Conservation (phyloP, 2,113 vertebrate species). For the Bos indicus region DNA sequence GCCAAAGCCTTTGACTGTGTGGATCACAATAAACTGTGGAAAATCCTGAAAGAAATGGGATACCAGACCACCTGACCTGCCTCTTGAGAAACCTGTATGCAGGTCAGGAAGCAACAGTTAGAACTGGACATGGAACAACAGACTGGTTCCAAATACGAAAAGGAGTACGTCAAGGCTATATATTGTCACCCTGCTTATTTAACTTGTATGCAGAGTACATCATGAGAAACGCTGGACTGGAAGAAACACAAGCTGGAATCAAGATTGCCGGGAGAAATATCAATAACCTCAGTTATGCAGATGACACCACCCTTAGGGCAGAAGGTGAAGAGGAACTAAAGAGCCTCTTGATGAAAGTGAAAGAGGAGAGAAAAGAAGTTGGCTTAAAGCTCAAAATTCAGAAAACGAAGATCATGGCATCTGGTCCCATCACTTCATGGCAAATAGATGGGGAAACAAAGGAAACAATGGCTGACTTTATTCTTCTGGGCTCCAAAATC, state of each 20-base stretch:
- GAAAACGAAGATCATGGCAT: not conserved
- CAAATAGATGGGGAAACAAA: not conserved
- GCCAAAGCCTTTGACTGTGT: not conserved
- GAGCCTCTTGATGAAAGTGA: not conserved
- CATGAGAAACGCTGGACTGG: not conserved
- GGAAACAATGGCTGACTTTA: not conserved
- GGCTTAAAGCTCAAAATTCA: not conserved
- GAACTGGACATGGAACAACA: not conserved
- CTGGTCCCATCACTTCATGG: not conserved
- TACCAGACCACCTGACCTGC: not conserved
- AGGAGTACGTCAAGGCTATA: not conserved
- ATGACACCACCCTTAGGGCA: not conserved
- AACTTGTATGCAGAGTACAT: not conserved
- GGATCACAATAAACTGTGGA: not conserved
- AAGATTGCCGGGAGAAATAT: rapidly evolving
- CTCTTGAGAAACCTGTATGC: too few relatives aligned
- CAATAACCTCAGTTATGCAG: not conserved
- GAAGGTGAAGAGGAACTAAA: not conserved
- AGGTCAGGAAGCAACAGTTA: not conserved
- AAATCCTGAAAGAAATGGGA: not conserved
- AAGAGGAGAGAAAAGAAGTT: not conserved
- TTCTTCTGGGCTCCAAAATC: rapidly evolving
- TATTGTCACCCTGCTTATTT: not conserved
- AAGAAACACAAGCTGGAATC: not conserved
- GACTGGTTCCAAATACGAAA: not conserved